Evolutionary conservation across 2,888 invertebrate genomes (phyloP).

Genomic region (Parasteatoda lunata): DNA sequence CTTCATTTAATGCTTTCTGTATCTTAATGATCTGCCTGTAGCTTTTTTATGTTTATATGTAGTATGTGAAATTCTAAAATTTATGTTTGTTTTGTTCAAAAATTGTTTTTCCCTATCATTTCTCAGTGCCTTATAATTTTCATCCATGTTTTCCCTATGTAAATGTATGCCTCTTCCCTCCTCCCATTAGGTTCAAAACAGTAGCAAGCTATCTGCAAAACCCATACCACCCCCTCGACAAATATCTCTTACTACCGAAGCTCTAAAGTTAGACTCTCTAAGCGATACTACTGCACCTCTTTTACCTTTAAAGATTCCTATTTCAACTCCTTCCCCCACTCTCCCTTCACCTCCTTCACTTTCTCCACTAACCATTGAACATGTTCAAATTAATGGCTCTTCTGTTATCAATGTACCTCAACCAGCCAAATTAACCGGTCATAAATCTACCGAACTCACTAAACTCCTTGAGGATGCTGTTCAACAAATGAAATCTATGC

Average conservation of each 20-base stretch:
- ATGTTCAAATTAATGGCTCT: slow-evolving; percentile 23
- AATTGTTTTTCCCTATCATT: slow-evolving; percentile 6
- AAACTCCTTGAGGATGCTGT: slow-evolving; percentile 64
- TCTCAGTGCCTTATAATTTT: neutral
- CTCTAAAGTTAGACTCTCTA: slow-evolving; percentile 21
- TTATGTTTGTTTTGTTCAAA: too few species aligned
- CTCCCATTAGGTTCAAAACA: slow-evolving; percentile 33
- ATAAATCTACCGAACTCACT: slow-evolving; percentile 62
- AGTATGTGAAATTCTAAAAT: slow-evolving; percentile 10
- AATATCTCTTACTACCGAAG: slow-evolving; percentile 18
- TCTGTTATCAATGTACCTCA: slow-evolving; percentile 13
- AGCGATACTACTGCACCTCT: slow-evolving; percentile 38
- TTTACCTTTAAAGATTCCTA: slow-evolving; percentile 25
- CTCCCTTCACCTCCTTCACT: slow-evolving; percentile 22
- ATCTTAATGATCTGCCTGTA: too few species aligned
- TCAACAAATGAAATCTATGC: slow-evolving; percentile 65
- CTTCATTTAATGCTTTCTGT: too few species aligned
- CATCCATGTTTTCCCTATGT: neutral
- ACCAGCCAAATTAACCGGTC: slow-evolving; percentile 42
- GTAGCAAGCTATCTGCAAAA: slow-evolving; percentile 32
- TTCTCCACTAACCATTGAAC: neutral
- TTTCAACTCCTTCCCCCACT: slow-evolving; percentile 26
- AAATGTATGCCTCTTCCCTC: slow-evolving; percentile 7
- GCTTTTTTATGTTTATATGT: slow-evolving; percentile 12
- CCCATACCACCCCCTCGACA: slow-evolving; percentile 53